A percentile compares a stretch with the other conserved stretches of the same genome.
Conservation (phyloP, 2,888 invertebrate genomes). For the Entomobrya multifasciata region DNA sequence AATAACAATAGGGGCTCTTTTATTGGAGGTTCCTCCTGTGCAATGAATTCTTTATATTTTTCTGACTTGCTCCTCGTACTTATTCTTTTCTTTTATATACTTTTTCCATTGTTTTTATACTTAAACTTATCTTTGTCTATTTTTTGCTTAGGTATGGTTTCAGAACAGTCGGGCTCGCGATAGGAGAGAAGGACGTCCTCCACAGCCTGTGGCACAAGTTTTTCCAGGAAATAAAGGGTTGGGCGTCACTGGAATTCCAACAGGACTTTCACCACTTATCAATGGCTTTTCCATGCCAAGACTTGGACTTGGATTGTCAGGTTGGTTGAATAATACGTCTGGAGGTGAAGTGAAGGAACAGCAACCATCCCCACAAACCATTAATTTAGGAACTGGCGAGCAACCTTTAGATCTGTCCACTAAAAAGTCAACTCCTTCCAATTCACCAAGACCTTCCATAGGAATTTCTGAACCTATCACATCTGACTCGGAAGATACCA, state of each 20-base stretch:
- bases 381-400: slow-evolving; percentile 82
- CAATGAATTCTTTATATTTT: slow-evolving; percentile 49
- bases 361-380: slow-evolving; percentile 60
- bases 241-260: slow-evolving; percentile 67
- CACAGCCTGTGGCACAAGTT: slow-evolving; percentile 70
- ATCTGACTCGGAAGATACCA: slow-evolving; percentile 84
- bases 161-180: slow-evolving; percentile 96
- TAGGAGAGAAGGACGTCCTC: slow-evolving; percentile 85
- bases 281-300: slow-evolving; percentile 77
- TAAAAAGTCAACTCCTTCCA: slow-evolving; percentile 86
- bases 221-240: slow-evolving; percentile 64
- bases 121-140: not conserved
- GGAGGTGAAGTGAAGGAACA: slow-evolving; percentile 69
- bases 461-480: slow-evolving; percentile 81
- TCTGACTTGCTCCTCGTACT: slow-evolving; percentile 1
- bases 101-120: not conserved
- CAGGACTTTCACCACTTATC: slow-evolving; percentile 75
- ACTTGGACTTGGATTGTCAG: slow-evolving; percentile 68
- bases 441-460: slow-evolving; percentile 84
- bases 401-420: slow-evolving; percentile 94
- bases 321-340: slow-evolving; percentile 72
- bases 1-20: slow-evolving; percentile 73
- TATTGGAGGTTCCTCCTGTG: slow-evolving; percentile 66
- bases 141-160: slow-evolving; percentile 91
- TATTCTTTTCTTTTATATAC: not conserved